phyloP scores from a whole-genome alignment of 2,797 vertebrate genomes.

The Coranthus polyacanthus region DNA sequence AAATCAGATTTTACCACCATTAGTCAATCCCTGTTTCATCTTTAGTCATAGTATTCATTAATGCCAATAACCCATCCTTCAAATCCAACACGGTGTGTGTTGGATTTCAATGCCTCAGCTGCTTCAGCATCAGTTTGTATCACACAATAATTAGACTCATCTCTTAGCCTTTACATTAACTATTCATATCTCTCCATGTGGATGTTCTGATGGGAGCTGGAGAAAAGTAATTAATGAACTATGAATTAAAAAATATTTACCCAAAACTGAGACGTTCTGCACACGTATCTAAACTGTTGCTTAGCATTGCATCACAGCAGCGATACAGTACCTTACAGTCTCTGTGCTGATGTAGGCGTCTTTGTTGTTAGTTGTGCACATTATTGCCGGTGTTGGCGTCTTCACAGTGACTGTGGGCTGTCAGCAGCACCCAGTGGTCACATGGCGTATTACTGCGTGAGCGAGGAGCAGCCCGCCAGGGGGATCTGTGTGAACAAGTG shows the following conservation, averaged over 20 bases:
- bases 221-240: no score
- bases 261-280: not conserved
- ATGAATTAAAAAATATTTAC: not conserved
- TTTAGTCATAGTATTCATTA: no score
- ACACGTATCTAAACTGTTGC: conserved; percentile 21
- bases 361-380: conserved; percentile 19
- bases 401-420: conserved; percentile 1
- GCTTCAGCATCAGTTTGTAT: no score
- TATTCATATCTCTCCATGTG: no score
- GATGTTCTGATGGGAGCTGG: no score
- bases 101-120: no score
- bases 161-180: no score
- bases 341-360: conserved; percentile 19
- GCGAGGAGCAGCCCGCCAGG: not conserved
- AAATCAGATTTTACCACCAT: no score
- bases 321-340: not conserved
- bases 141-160: no score
- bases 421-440: conserved; percentile 52
- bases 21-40: no score
- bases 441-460: not conserved
- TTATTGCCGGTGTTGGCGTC: not conserved
- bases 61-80: no score
- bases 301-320: conserved; percentile 47
- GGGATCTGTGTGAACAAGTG: conserved; percentile 7
- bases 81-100: no score